A percentile compares a stretch with the other conserved stretches of the same genome.
Conservation (phyloP, 2,888 invertebrate genomes). For the Anthophora plumipes region DNA sequence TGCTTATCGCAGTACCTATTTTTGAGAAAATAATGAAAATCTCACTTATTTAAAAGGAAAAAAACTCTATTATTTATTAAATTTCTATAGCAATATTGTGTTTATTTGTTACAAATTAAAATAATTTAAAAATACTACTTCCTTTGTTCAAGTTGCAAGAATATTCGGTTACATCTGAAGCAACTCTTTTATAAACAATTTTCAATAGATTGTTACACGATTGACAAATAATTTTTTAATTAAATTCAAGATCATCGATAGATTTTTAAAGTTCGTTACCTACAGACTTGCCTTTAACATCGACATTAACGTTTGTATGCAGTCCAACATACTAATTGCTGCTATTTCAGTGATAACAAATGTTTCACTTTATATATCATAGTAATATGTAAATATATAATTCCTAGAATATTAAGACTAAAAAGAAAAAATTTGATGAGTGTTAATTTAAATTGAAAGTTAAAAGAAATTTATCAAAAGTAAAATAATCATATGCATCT, state of each 20-base stretch:
- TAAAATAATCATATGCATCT: no score
- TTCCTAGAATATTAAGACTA: no score
- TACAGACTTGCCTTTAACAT: not conserved
- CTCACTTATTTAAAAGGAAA: no score
- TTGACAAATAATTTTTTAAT: slow-evolving; percentile 27
- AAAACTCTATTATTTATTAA: no score
- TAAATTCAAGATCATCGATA: slow-evolving; percentile 26
- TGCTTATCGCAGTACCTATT: no score
- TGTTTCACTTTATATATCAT: no score
- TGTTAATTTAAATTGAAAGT: no score
- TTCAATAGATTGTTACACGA: slow-evolving; percentile 12
- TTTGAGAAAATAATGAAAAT: no score
- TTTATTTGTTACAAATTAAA: not conserved
- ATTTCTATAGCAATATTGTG: not conserved
- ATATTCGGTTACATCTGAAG: slow-evolving; percentile 4
- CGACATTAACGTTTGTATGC: not conserved
- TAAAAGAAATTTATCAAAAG: no score
- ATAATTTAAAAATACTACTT: not conserved
- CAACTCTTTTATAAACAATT: slow-evolving; percentile 28
- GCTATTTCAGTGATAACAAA: no score
- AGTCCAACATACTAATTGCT: not conserved
- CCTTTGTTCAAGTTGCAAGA: slow-evolving; percentile 12
- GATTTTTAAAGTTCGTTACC: slow-evolving; percentile 3
- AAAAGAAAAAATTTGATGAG: no score
- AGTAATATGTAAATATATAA: no score